Base-by-base conservation (phyloP, 2,888 invertebrate species). In the Cryptophagus acutangulus region DNA sequence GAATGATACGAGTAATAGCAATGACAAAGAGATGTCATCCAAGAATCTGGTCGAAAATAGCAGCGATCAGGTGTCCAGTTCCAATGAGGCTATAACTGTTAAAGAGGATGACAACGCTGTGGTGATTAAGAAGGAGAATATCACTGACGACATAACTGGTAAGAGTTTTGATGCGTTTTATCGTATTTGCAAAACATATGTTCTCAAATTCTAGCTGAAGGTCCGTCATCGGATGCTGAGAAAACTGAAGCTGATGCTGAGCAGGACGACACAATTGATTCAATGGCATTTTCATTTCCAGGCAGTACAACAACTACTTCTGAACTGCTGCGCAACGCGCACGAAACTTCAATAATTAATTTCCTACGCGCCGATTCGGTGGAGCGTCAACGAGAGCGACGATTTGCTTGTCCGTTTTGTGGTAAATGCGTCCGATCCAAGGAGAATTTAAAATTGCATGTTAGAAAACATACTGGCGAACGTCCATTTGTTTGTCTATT, bases 401-500 rank as follows among this genome's bases (percentile, higher is more conserved):
- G 87, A 41, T 89, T 89, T 67, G 87, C 89, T 17, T 90, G 89
- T 61, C 89, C 89, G 1, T 90, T 89, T 65, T 90, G 90, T 67
- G 87, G 88, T 34, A 90, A 90, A 66, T 89, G 89, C 66, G 90
- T 91, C 25, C 76, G 89, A 40, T 88, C 88, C 33, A 89, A 89
- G 70, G 89, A 89, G 71, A 89, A 89, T 66, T 74, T 90, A 37
- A 89, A 90, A 69, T 71, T 90, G 51, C 90, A 90, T 69, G 87
- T 90, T 13, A 77, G 89, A 41, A 90, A 90, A 61, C 90, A 90
- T 63, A 78, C 78, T n/a, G 89, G 89, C 6, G 90, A 90, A 66
- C 76, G 90, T 17, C 90, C 90, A n/a, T 91, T 90, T 65, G 90
- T 89, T 40, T 91, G 90, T 57, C 73, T 90, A 46, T 91, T 90